Base-by-base conservation (phyloP, 2,797 vertebrate species). In the Sebastes aleutianus region DNA sequence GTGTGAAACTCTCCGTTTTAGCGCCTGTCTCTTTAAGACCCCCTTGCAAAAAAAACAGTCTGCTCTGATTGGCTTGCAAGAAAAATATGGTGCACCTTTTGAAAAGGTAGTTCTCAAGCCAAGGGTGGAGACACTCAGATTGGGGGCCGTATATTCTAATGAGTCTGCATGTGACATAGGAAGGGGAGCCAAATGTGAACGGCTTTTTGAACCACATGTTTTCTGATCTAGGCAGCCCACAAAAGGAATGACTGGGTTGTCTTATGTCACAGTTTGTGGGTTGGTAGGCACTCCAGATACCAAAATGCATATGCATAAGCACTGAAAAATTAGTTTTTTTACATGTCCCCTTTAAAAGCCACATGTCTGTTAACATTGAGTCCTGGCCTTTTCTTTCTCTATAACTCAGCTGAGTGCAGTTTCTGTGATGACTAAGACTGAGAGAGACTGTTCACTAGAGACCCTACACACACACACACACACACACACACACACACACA, bases 361-460 rank as follows among this genome's bases (percentile, higher is more conserved):
- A 10, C 61, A 53, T 16, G 61, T 63, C 70, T 78, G 63, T 81
- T 71, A 74, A 82, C 47, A 59, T 26, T 5, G 66, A 82, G 71
- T 69, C 27, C 53, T 77, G 64, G 47, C 82, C 69, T 79, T 50
- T 47, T 83, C 43, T 83, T 67, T 87, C 67, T 73, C 58, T 83
- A 67, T 69, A 39, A 64, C 70, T 91, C 80, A 76, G 82, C 81
- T 87, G 81, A 89, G 82, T 87, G 87, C 80, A 59, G 84, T 90
- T 92, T 88, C 85, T 92, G 89, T 89, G 87, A 91, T 87, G 89
- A 91, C 75, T 88, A 76, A 88, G 83, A 94, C 90, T 92, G 84
- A 93, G 85, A 82, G 90, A 86, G 92, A 88, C 91, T 92, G 89
- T 95, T 93, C 76, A 83, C 82, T 76, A 62, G 79, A 86, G 84